phyloP scores from a whole-genome alignment of 2,888 invertebrate genomes.

The Drosophila hamatofila region DNA sequence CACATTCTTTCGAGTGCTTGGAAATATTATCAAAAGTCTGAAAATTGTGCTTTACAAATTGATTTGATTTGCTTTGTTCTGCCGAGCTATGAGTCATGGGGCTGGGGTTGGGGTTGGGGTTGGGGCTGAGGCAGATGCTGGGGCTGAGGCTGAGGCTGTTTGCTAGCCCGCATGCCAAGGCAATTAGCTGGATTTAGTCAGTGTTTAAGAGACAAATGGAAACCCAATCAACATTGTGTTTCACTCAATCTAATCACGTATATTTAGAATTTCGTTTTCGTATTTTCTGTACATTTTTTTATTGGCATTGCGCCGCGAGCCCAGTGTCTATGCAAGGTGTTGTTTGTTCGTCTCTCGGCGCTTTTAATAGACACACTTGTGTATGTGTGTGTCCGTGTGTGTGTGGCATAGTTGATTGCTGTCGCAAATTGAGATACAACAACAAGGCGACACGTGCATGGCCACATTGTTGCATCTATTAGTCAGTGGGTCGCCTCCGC shows the following conservation, averaged over 20 bases:
- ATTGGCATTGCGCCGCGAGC: constrained; percentile 49
- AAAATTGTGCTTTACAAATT: constrained; percentile 6
- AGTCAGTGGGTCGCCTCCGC: constrained; percentile 26
- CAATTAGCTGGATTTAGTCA: constrained; percentile 43
- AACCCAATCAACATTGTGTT: constrained; percentile 37
- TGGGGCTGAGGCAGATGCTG: not conserved
- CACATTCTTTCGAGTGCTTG: constrained; percentile 41
- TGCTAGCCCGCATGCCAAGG: constrained; percentile 35
- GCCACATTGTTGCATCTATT: constrained; percentile 40
- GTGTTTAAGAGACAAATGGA: constrained; percentile 36
- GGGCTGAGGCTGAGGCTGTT: not conserved
- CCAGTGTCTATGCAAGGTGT: constrained; percentile 29
- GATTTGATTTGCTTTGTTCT: not conserved
- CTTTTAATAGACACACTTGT: constrained; percentile 40
- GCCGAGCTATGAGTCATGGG: not conserved
- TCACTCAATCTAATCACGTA: constrained; percentile 21
- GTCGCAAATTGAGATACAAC: constrained; percentile 16
- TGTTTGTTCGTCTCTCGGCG: constrained; percentile 5
- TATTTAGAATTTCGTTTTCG: constrained; percentile 27
- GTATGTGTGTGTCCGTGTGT: not conserved
- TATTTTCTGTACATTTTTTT: constrained; percentile 18
- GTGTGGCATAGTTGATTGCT: constrained; percentile 10
- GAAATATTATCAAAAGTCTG: constrained; percentile 32
- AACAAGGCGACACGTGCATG: constrained; percentile 27
- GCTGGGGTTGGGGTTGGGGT: not conserved